These are phyloP conservation scores for Cladopsammia gracilis DNA, from an alignment of 64 coral and sea anemone genomes.

Conservation along the genomic window DNA sequence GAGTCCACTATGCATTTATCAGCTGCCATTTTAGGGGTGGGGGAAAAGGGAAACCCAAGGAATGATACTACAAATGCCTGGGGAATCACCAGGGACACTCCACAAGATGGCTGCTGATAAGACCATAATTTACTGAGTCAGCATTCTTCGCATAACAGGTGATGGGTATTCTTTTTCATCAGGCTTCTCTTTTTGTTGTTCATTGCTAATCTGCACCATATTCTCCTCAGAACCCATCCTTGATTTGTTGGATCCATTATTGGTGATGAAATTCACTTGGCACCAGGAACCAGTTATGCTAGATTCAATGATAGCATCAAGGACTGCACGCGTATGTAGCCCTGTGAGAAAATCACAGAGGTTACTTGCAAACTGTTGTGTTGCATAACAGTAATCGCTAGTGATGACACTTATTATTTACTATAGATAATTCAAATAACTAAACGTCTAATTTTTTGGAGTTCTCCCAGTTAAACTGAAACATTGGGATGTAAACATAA, in stretches of 20 bases:
- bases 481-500: too few relatives aligned
- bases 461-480: too few relatives aligned
- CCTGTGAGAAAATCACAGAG: constrained; percentile 25
- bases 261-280: constrained; percentile 23
- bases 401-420: too few relatives aligned
- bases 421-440: not conserved
- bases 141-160: constrained; percentile 15
- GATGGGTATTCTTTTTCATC: constrained; percentile 29
- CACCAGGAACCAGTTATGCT: constrained; percentile 75
- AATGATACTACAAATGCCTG: too few relatives aligned
- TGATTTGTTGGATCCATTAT: not conserved
- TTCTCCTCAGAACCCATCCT: not conserved
- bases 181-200: not conserved
- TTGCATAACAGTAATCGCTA: too few relatives aligned
- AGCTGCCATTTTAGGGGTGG: too few relatives aligned
- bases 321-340: constrained; percentile 79
- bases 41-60: too few relatives aligned
- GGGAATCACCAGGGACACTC: too few relatives aligned
- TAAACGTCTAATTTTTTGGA: too few relatives aligned
- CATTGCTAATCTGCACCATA: not conserved
- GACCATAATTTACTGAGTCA: not conserved
- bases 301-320: constrained; percentile 86
- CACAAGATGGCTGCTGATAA: too few relatives aligned
- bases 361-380: not conserved
- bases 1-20: too few relatives aligned